These are phyloP conservation scores for Paramuricea clavata DNA, from an alignment of 92 coral and sea anemone species.

Conservation along the genomic window DNA sequence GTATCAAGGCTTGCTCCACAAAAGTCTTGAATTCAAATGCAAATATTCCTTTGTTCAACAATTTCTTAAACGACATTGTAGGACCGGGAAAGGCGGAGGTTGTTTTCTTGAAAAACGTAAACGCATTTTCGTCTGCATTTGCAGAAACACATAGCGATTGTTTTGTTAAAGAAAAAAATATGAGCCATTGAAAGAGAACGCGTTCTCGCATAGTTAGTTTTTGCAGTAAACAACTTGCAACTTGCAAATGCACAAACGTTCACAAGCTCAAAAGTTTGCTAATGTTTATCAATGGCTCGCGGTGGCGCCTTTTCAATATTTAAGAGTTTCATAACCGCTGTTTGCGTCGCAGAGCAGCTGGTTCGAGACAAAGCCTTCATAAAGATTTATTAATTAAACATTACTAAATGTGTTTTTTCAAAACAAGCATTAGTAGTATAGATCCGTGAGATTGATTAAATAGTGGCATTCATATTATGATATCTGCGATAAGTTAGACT, in stretches of 20 bases:
- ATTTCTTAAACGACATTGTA: not conserved
- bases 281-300: slow-evolving; percentile 2
- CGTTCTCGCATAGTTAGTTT: not conserved
- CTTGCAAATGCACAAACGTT: not conserved
- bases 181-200: not conserved
- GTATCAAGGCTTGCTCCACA: not conserved
- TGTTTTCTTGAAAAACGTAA: not conserved
- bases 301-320: slow-evolving; percentile 18
- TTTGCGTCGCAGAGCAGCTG: not conserved
- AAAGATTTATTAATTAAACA: not conserved
- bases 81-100: not conserved
- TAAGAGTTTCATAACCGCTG: slow-evolving; percentile 1
- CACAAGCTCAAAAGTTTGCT: not conserved
- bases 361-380: not conserved
- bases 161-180: not conserved
- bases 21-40: slow-evolving; percentile 20
- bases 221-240: not conserved
- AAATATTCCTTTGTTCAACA: not conserved
- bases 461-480: too few species aligned
- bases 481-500: too few species aligned
- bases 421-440: not conserved
- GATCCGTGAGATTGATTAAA: too few species aligned
- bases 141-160: not conserved
- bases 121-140: not conserved
- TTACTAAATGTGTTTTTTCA: not conserved